Base-by-base conservation (phyloP, 1,140 invertebrate genomes). In the Nasonia longicornis region DNA sequence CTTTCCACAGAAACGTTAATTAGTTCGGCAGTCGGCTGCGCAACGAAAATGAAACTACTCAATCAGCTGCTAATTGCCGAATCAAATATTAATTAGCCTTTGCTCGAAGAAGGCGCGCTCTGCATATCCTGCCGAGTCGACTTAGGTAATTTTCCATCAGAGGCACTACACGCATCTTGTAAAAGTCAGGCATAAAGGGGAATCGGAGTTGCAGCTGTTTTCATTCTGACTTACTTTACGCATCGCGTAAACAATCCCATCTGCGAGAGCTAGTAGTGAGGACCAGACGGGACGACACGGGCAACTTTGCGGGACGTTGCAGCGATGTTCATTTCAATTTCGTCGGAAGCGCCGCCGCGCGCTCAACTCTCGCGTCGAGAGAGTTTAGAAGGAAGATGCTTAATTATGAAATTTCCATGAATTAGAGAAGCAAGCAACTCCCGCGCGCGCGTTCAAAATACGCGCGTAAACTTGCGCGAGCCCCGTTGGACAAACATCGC, bases 1-100 rank as follows among this genome's bases (percentile, higher is more conserved):
- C 31, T 69, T 69, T 69, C 66, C 20, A n/a, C 31, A 12, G 26
- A 69, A 29, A 69, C 10, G 66, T 35, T 69, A 69, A 69, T 69
- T 69, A 69, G 20, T 69, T 69, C 31, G 66, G 66, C 26, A 20
- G 31, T 22, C 26, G 12, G 12, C 48, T n/a, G 52, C 52, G 52
- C 16, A 20, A 7, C 16, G 14, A 20, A 58, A 58, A 58, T 16
- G 52, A n/a, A 58, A 20, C n/a, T 58, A 58, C 52, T 58, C 4
- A 58, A 58, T 58, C 16, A 3, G 16, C 16, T 6, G 52, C 52
- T n/a, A n/a, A 58, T 58, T 58, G 52, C 2, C 52, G 16, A 58
- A 58, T 58, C 20, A n/a, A 58, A 69, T 69, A 14, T 12, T 69
- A 69, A 35, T 69, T 31, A 35, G 66, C 14, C 26, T 69, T 29